A percentile compares a stretch with the other conserved stretches of the same genome.
phyloP scores from a whole-genome alignment of 1,140 invertebrate genomes.

The Neuroterus valhalla region DNA sequence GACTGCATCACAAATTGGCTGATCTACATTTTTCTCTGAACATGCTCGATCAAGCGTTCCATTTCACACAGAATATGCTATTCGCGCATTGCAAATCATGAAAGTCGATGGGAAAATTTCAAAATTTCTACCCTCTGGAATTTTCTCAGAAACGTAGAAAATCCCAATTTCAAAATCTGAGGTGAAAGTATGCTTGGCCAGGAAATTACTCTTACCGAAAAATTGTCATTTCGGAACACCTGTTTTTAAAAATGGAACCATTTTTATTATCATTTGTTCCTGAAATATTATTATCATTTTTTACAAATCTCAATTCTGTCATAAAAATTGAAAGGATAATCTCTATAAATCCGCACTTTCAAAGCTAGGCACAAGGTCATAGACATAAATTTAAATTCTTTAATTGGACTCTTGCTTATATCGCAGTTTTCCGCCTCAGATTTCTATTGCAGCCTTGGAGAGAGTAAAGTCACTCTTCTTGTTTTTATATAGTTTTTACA shows the following conservation, averaged over 20 bases:
- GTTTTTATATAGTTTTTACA: no score
- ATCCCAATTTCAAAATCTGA: no score
- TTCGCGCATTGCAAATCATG: background rate
- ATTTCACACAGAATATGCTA: background rate
- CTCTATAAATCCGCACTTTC: background rate
- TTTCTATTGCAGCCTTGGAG: background rate
- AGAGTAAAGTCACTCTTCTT: background rate
- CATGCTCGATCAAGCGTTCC: constrained; percentile 3
- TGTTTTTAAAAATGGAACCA: background rate
- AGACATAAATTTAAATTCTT: background rate
- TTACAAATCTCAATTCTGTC: background rate
- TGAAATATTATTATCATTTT: background rate
- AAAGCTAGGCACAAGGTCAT: background rate
- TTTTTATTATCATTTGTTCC: background rate
- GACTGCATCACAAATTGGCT: constrained; percentile 10
- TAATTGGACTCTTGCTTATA: background rate
- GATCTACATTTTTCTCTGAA: background rate
- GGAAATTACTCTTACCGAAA: no score
- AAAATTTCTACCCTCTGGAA: no score
- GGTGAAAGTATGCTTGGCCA: no score
- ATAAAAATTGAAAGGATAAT: background rate
- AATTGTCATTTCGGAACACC: no score
- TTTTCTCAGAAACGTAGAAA: no score
- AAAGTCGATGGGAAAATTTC: background rate
- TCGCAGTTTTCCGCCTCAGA: background rate